Evolutionary conservation across 2,888 invertebrate species (phyloP), one percentile per base, ranked within the genome.

Genomic region (Dryobota labecula): DNA sequence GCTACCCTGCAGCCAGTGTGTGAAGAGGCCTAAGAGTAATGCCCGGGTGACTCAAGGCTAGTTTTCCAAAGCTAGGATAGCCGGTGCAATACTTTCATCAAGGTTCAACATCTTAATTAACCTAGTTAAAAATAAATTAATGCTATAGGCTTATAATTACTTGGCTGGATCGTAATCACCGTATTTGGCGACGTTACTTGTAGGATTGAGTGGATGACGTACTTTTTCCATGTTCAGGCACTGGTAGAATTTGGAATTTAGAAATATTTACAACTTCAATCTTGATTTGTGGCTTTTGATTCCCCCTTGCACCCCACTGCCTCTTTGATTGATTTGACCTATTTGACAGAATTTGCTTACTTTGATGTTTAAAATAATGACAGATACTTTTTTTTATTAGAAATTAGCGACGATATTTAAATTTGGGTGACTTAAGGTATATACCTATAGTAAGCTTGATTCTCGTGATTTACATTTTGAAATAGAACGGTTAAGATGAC

Each of bases 111-210:
- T 30, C n/a, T 9, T 13, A 62, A 6, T n/a, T 33, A 24, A 27
- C 38, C n/a, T 30, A n/a, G n/a, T n/a, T n/a, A 58, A 18, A 38
- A 30, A 53, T 5, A 20, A 1, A 43, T 9, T 24, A 38, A 20
- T 30, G 4, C 2, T 38, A 1, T 5, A 9, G 4, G 47, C 18
- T 18, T 24, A 36, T 62, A 78, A 82, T 82, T 90, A 94, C 95
- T 93, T 93, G 49, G 90, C 82, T 27, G 94, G 92, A 49, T 94
- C 89, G 75, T 93, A 95, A 57, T 89, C 91, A 54, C 88, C 87
- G 57, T 93, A 91, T 88, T 94, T 95, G 1, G 91, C 85, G 41
- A 95, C 90, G 82, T 95, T 95, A 82, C 95, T 95, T 68, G 75
- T 83, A 11, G 95, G 95, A 47, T 87, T 84, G 20, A 43, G 56